Evolutionary conservation across 2,888 invertebrate species (phyloP).

Genomic region (Cantharis rufa): DNA sequence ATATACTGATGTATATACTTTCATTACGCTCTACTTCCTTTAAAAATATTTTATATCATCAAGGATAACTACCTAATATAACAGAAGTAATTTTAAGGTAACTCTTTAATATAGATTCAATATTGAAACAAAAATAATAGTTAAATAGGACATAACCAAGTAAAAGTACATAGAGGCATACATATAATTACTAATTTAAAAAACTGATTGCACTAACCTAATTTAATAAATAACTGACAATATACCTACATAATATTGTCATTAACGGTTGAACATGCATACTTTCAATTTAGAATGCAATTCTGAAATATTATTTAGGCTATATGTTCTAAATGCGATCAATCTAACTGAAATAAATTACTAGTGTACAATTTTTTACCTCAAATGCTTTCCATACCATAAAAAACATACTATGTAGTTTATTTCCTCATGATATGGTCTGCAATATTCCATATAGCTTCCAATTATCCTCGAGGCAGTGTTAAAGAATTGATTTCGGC

Average conservation of each 20-base stretch:
- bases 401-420: neutral
- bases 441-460: neutral
- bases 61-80: neutral
- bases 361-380: neutral
- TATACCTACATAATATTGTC: neutral
- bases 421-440: neutral
- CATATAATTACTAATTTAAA: neutral
- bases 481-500: neutral
- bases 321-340: neutral
- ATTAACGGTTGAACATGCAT: neutral
- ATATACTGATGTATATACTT: neutral
- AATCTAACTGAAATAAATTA: neutral
- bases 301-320: neutral
- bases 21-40: slow-evolving; percentile 1
- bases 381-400: neutral
- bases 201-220: neutral
- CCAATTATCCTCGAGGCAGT: neutral
- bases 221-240: neutral
- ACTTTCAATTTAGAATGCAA: neutral
- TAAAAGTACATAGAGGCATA: neutral
- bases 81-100: neutral
- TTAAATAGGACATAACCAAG: neutral
- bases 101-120: neutral
- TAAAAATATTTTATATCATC: neutral
- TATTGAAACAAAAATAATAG: neutral